Base-by-base conservation (phyloP, 2,113 vertebrate species). In the Psettodes erumei region DNA sequence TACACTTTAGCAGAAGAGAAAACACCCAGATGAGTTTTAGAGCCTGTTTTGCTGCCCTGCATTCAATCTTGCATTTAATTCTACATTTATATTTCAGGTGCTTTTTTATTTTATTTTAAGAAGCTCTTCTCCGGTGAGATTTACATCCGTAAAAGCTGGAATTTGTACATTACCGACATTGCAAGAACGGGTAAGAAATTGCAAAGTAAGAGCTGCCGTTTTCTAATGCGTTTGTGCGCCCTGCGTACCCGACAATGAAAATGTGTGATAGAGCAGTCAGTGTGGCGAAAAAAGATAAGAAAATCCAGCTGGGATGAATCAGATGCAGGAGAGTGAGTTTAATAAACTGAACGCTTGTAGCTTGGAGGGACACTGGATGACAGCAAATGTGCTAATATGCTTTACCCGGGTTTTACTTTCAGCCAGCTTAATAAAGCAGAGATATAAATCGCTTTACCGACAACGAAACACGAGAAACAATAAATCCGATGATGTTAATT, bases 51-150 rank as follows among this genome's bases (percentile, higher is more conserved):
- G 55, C 35, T 58, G 69, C 33, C 1, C 18, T 15, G 79, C 19
- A 59, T 32, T 71, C 47, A 6, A 48, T 23, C 63, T 58, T 65
- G 43, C 5, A 53, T 78, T 75, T 78, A 47, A 60, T 60, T 40
- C 48, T n/a, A 19, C 67, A 62, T 81, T 68, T 37, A 61, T 70
- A 50, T 71, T 75, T 51, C 47, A 72, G 53, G 37, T 77, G 23
- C 62, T 73, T 42, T 33, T 6, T n/a, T n/a, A n/a, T n/a, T n/a
- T n/a, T n/a, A n/a, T n/a, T n/a, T n/a, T n/a, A 27, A 68, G 23
- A 48, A 35, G 54, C 54, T 69, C 38, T 56, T 75, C 48, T 38
- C 7, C 32, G 4, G 38, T 19, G 42, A 71, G 35, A 32, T 38
- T 77, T 47, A 48, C 23, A 32, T 5, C 8, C 15, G 32, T 19